Base-by-base conservation (phyloP, 2,113 vertebrate species). In the Rutilus rutilus region DNA sequence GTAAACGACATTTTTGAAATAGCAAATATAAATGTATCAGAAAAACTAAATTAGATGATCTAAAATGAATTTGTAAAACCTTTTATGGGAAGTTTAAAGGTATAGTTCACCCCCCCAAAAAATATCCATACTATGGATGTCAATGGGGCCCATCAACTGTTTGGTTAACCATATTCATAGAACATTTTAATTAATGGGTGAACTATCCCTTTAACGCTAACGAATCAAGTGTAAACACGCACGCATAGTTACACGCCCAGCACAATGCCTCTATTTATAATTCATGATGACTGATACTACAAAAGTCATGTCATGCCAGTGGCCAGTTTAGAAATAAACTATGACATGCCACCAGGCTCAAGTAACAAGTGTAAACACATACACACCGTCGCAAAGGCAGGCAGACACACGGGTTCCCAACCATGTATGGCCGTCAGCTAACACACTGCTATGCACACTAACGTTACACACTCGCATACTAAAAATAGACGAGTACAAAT, bases 401-500 rank as follows among this genome's bases (percentile, higher is more conserved):
- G 33, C 86, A 71, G 33, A 78, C 80, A 47, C 57, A 69, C 83
- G 64, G 85, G 67, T 85, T 71, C 65, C 33, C 57, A 88, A 83
- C 87, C 81, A 89, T 91, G 88, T 90, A 90, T 89, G 86, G 88
- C 65, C 85, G 88, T 79, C 83, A 82, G 82, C 90, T 91, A 86
- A 85, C 81, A 36, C 42, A 85, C 86, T 88, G 92, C 78, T 59
- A 42, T n/a, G 59, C 36, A 82, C 45, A 75, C 62, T 57, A n/a
- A n/a, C n/a, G n/a, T n/a, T n/a, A 76, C 76, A 87, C 69, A 69
- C 39, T 92, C 62, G 42, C 77, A 33, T 71, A 92, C 91, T 93
- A 94, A 92, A 94, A 91, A 93, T 94, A 95, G 91, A 78, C 65
- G 86, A 88, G 80, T 82, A 25, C 84, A 88, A 67, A 89, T 65